These are phyloP conservation scores for Brotula barbata DNA, from an alignment of 2,797 vertebrate genomes.

Conservation along the genomic window DNA sequence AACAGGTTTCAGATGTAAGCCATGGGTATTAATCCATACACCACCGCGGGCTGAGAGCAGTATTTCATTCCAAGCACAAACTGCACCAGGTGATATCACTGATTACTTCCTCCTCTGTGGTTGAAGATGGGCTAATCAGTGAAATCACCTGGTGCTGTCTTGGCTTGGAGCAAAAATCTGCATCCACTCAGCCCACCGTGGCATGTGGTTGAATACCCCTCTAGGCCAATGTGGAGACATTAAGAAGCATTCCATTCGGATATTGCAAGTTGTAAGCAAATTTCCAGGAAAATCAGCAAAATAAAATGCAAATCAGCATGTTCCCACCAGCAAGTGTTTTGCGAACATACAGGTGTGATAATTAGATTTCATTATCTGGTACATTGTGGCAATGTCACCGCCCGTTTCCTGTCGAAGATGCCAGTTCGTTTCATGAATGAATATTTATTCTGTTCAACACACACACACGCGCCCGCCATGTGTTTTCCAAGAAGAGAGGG, in stretches of 20 bases:
- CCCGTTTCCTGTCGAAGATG: background rate
- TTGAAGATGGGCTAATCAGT: background rate
- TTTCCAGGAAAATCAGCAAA: background rate
- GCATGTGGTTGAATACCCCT: background rate
- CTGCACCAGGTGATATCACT: background rate
- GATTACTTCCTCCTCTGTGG: background rate
- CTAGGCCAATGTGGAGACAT: slow-evolving; percentile 2
- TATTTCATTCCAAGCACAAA: too few relatives aligned
- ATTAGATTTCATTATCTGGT: background rate
- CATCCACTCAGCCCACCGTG: background rate
- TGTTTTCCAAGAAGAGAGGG: background rate
- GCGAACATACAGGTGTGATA: background rate
- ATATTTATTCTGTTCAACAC: background rate
- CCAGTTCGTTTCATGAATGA: background rate
- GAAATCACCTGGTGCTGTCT: background rate
- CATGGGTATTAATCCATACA: slow-evolving; percentile 12
- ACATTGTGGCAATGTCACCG: background rate
- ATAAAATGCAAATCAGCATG: background rate
- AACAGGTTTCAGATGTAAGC: background rate
- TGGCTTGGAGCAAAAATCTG: background rate
- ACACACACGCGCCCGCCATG: too few relatives aligned
- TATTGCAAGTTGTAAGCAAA: background rate
- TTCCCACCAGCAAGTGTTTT: background rate
- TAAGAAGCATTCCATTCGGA: background rate
- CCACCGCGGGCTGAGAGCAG: too few relatives aligned